These are phyloP conservation scores for Amphiprion percula DNA, from an alignment of 2,113 vertebrate species.

Conservation along the genomic window DNA sequence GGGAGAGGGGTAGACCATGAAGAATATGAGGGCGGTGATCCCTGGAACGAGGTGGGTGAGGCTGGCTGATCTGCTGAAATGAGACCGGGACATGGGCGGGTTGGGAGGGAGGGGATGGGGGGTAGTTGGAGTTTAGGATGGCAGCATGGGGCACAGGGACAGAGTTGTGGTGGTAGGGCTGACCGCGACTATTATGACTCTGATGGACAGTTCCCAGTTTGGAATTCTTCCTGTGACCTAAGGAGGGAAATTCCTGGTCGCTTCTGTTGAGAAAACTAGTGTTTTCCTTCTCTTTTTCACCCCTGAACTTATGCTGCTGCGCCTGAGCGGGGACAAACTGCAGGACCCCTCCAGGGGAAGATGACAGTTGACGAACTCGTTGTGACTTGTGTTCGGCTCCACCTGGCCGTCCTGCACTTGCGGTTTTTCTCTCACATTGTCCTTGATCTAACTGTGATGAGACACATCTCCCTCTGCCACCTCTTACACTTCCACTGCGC, in stretches of 20 bases:
- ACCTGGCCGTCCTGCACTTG: slow-evolving; percentile 59
- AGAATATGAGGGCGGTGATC: slow-evolving; percentile 77
- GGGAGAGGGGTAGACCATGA: slow-evolving; percentile 78
- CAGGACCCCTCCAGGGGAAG: slow-evolving; percentile 77
- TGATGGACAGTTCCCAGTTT: slow-evolving; percentile 83
- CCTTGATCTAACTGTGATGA: slow-evolving; percentile 77
- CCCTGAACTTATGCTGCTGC: slow-evolving; percentile 71
- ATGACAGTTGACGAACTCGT: slow-evolving; percentile 74
- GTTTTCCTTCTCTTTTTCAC: slow-evolving; percentile 77
- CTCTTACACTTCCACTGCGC: slow-evolving; percentile 70
- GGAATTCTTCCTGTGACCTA: slow-evolving; percentile 82
- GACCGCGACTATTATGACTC: slow-evolving; percentile 74
- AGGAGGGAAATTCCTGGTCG: slow-evolving; percentile 69
- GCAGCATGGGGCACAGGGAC: slow-evolving; percentile 81
- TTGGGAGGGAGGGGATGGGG: slow-evolving; percentile 68
- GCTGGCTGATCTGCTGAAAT: slow-evolving; percentile 71
- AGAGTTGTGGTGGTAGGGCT: slow-evolving; percentile 77
- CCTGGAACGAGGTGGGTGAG: slow-evolving; percentile 64
- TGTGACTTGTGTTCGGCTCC: slow-evolving; percentile 70
- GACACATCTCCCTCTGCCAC: slow-evolving; percentile 70
- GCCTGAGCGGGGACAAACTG: slow-evolving; percentile 83
- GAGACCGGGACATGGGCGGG: slow-evolving; percentile 63
- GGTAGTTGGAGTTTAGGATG: slow-evolving; percentile 79
- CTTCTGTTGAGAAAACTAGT: slow-evolving; percentile 51
- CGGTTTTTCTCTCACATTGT: slow-evolving; percentile 72